These are phyloP conservation scores for Dolichoris vasculosae DNA, from an alignment of 1,140 invertebrate genomes.

Conservation along the genomic window DNA sequence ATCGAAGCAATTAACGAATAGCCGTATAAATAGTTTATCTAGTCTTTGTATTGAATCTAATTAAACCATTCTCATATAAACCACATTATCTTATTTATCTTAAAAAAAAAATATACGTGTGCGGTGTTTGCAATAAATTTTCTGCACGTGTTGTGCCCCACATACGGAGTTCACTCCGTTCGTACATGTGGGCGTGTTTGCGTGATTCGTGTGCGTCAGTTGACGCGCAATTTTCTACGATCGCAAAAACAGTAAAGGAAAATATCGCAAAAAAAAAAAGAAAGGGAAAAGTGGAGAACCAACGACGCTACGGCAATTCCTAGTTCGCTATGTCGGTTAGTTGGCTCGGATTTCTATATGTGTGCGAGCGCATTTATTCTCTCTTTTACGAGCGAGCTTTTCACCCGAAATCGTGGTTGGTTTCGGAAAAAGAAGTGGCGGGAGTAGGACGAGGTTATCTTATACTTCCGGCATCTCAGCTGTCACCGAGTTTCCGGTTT, in stretches of 20 bases:
- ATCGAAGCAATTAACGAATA: too few relatives aligned
- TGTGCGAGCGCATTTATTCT: background rate
- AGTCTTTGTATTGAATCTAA: too few relatives aligned
- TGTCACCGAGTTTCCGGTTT: background rate
- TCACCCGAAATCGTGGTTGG: background rate
- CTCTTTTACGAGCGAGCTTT: background rate
- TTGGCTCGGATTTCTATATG: background rate
- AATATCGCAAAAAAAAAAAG: background rate
- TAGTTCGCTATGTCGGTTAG: background rate
- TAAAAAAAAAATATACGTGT: too few relatives aligned
- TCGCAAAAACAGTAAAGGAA: background rate
- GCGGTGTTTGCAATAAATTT: too few relatives aligned
- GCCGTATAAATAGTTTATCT: too few relatives aligned
- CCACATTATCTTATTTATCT: too few relatives aligned
- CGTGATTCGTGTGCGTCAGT: background rate
- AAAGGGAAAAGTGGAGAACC: background rate
- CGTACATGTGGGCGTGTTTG: background rate
- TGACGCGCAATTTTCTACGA: background rate
- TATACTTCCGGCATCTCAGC: background rate
- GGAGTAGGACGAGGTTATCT: background rate
- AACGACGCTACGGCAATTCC: background rate
- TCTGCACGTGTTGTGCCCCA: too few relatives aligned
- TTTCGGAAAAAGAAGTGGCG: background rate
- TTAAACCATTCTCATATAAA: too few relatives aligned
- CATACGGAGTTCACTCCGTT: too few relatives aligned